Evolutionary conservation across 1,140 invertebrate species (phyloP), one percentile per base, ranked within the genome.

Genomic region (Lepidurus packardi): DNA sequence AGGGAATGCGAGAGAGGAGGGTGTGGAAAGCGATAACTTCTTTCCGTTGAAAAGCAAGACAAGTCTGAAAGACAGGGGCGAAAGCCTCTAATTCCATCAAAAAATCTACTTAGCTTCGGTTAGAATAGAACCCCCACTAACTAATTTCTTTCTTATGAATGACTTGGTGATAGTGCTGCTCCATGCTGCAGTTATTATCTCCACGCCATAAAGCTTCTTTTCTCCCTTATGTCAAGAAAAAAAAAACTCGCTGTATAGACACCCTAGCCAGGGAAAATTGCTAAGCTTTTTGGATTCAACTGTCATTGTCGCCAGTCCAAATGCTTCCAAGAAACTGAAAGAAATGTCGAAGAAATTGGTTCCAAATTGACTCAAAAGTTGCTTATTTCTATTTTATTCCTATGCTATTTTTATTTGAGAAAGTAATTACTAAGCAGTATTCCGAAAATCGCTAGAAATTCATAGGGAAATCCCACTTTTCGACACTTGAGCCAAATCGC

Each of bases 31-130:
- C 53, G 53, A 65, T 65, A 65, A 65, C 16, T 65, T 65, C 53
- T 16, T 65, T 65, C 21, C 0, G 16, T 65, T 9, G 53, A 65
- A 65, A 65, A 65, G 13, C 6, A 21, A 65, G 53, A 65, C 47
- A 65, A n/a, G 47, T 65, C 47, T 65, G 47, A 65, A 65, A 65
- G 47, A 65, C 53, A 65, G 53, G 16, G 53, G 34, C 34, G 16
- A 65, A 65, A 65, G 53, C 53, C 53, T 65, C 53, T 65, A 65
- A 65, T 65, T 65, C 53, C 53, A 65, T 65, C 53, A 65, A 65
- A 65, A 65, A 65, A 21, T 65, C 53, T 65, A 65, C 53, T 65
- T 65, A 65, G 53, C 53, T 21, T 65, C 53, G 53, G 53, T 65
- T 9, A 21, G 21, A 21, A 65, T n/a, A n/a, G 21, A 21, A 65